A percentile compares a stretch with the other conserved stretches of the same genome.
Evolutionary conservation across 2,797 vertebrate species (phyloP).

Genomic region (Scolopax bukidnonensis): DNA sequence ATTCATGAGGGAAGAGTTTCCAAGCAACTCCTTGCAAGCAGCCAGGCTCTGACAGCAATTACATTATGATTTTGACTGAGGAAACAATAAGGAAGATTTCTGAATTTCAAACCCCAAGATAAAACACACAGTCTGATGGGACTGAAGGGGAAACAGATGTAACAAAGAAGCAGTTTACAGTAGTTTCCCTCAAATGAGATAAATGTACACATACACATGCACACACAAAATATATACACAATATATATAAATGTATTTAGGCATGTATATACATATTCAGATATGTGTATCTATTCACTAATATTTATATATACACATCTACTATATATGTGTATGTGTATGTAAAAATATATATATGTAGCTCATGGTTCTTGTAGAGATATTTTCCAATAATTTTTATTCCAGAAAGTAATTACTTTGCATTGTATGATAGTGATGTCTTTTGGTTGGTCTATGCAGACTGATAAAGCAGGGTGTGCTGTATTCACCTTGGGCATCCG

Average conservation of each 20-base stretch:
- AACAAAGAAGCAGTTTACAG: neutral
- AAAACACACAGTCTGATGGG: neutral
- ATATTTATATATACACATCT: neutral
- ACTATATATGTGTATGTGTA: neutral
- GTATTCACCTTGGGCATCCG: neutral
- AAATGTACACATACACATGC: neutral
- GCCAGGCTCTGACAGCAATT: constrained; percentile 5
- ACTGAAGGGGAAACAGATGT: neutral
- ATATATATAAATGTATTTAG: neutral
- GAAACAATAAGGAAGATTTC: constrained; percentile 36
- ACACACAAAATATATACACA: neutral
- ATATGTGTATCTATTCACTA: neutral
- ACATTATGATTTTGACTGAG: neutral
- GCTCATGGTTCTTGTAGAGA: neutral
- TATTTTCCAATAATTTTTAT: neutral
- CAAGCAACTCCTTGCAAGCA: neutral
- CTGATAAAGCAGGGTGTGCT: neutral
- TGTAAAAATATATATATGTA: neutral
- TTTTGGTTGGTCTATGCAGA: neutral
- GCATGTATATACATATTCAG: neutral
- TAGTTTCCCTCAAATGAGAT: neutral
- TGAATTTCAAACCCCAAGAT: neutral
- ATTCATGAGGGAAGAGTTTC: neutral
- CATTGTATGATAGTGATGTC: neutral
- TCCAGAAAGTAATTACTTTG: neutral